Evolutionary conservation across 2,113 vertebrate species (phyloP), one percentile per base, ranked within the genome.

Genomic region (Myrmophylax atrothorax): DNA sequence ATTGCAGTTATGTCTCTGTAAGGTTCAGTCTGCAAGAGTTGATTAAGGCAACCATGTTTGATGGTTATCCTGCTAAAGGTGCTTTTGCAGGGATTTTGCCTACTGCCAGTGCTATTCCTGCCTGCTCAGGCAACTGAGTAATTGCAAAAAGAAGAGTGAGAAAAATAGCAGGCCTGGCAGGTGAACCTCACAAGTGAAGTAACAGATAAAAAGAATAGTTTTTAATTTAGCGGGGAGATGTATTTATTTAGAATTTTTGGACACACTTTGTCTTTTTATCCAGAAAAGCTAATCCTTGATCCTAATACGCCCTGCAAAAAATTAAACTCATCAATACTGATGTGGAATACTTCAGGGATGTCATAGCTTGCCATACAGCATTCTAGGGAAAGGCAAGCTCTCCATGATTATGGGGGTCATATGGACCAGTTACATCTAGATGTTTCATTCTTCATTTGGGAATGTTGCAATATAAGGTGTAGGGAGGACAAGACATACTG

Each of bases 1-100:
- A 58, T 28, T 3, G 6, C 0, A 0, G 11, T 77, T 2, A 0
- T 59, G 52, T 62, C 60, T 90, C 40, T 1, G 0, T 35, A 42
- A 66, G 59, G 26, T 74, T 94, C 77, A 37, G 22, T 62, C 40
- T 78, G 22, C 47, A 87, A 35, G 25, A 74, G 15, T 14, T 53
- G 59, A 72, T 84, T 70, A 42, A 59, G 35, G 26, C 40, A 62
- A 62, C 72, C 6, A 1, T 17, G 24, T 47, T 73, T 77, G 87
- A 37, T 84, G 50, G 38, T 91, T 88, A 23, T 86, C 59, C 58
- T 53, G n/a, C 46, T 69, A 3, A 63, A 73, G 58, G 23, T 76
- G 74, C 77, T 91, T 63, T 50, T 87, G 69, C 77, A 59, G 66
- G 87, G 70, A 28, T 63, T 23, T 35, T 68, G 52, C 3, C 4